phyloP scores from a whole-genome alignment of 2,113 vertebrate species.

The Centrocercus urophasianus region DNA sequence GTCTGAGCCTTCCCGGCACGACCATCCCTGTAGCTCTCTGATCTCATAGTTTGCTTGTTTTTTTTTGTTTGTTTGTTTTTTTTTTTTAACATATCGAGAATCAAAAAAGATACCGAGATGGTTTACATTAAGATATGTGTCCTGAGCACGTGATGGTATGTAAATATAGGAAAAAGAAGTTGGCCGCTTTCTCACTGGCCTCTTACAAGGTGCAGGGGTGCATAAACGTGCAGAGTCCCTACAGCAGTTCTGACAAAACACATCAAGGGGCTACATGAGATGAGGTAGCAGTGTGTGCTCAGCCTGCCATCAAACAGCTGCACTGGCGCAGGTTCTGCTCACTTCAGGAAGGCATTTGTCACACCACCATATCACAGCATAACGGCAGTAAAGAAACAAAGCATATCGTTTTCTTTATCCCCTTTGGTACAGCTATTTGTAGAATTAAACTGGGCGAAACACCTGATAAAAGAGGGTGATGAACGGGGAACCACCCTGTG shows the following conservation, averaged over 20 bases:
- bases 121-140: background rate
- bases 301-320: background rate
- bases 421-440: background rate
- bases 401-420: background rate
- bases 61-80: no score
- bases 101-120: background rate
- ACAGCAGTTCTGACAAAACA: background rate
- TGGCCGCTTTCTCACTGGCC: background rate
- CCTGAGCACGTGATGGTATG: background rate
- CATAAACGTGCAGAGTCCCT: background rate
- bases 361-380: background rate
- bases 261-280: background rate
- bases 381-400: background rate
- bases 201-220: background rate
- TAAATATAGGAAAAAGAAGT: background rate
- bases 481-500: fast-evolving
- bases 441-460: background rate
- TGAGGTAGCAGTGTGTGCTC: background rate
- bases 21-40: no score
- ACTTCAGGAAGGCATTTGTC: background rate
- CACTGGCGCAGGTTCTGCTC: background rate
- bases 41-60: no score
- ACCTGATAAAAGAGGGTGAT: background rate
- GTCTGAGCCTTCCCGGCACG: no score
- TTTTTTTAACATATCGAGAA: background rate